Percentiles rank a stretch among this genome's conserved stretches.
Conservation (phyloP, 2,797 vertebrate genomes). For the Ctenosaura bakeri region DNA sequence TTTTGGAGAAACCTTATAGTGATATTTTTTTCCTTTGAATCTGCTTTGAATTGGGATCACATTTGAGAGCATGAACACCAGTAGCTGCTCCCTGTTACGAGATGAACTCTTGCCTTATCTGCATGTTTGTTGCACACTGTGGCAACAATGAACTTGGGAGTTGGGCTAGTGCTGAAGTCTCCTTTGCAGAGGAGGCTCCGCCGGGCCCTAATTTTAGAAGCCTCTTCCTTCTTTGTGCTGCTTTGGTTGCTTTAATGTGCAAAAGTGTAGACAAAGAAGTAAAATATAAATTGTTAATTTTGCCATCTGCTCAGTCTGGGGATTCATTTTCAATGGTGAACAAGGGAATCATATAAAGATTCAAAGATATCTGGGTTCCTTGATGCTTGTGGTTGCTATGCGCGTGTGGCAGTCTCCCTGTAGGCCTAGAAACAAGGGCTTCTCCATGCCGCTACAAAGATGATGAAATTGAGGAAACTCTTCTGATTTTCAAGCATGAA, state of each 20-base stretch:
- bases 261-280: constrained; percentile 54
- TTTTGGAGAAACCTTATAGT: not conserved
- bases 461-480: constrained; percentile 37
- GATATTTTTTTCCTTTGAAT: not conserved
- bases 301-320: constrained; percentile 60
- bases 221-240: not conserved
- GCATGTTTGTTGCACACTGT: too few species aligned
- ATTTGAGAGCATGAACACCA: not conserved
- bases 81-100: not conserved
- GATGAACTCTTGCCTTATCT: not conserved
- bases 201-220: not conserved
- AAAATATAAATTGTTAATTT: constrained; percentile 71
- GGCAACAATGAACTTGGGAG: not conserved
- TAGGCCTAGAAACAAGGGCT: constrained; percentile 72
- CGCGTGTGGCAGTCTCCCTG: constrained; percentile 69
- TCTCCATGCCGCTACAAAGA: constrained; percentile 45
- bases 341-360: constrained; percentile 73
- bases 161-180: not conserved
- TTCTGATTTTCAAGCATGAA: constrained; percentile 65
- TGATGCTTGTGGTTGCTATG: constrained; percentile 68
- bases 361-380: constrained; percentile 71
- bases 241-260: constrained; percentile 17
- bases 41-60: not conserved
- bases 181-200: not conserved
- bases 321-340: constrained; percentile 66